Conservation (phyloP, 2,797 vertebrate species). For the Hipposideros larvatus region DNA sequence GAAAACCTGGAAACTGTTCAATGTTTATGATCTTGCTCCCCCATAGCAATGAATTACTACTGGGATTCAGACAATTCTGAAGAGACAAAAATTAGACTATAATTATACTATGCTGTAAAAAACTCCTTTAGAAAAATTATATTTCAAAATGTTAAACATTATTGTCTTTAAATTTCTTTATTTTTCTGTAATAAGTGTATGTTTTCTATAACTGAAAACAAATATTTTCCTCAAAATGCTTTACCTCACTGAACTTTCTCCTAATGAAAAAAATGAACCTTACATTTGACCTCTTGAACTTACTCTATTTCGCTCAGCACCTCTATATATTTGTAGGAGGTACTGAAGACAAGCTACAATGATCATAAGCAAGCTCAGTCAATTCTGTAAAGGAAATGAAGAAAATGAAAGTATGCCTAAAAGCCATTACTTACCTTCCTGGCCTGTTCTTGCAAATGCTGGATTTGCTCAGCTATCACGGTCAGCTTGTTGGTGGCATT, state of each 20-base stretch:
- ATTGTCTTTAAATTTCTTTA: not conserved
- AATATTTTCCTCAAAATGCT: not conserved
- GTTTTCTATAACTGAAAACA: slow-evolving; percentile 42
- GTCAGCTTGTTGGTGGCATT: slow-evolving; percentile 95
- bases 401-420: not conserved
- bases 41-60: not conserved
- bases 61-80: slow-evolving; percentile 39
- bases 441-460: slow-evolving; percentile 96
- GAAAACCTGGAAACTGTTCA: not conserved
- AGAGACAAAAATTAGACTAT: slow-evolving; percentile 19
- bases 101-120: not conserved
- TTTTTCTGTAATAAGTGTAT: slow-evolving; percentile 9
- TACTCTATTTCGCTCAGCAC: not conserved
- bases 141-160: slow-evolving; percentile 29
- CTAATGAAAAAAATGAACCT: not conserved
- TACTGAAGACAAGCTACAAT: not conserved
- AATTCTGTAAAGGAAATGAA: not conserved
- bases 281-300: not conserved
- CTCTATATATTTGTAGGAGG: not conserved
- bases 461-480: slow-evolving; percentile 96
- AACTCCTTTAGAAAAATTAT: slow-evolving; percentile 18
- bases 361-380: not conserved
- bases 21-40: not conserved
- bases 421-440: slow-evolving; percentile 90
- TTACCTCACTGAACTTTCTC: slow-evolving; percentile 39